These are phyloP conservation scores for Mesoclemmys tuberculata DNA, from an alignment of 2,113 vertebrate genomes.

Conservation along the genomic window DNA sequence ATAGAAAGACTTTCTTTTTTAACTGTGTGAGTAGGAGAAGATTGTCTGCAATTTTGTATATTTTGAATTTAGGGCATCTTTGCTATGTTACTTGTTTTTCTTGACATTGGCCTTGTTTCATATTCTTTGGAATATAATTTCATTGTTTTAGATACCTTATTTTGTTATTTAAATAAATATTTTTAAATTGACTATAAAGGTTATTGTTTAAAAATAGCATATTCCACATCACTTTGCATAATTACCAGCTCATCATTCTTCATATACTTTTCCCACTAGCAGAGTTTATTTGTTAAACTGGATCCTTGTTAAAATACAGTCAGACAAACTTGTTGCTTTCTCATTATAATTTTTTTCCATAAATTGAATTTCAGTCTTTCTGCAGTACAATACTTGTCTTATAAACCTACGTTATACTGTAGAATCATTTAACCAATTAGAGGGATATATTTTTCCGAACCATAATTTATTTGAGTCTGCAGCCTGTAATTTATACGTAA, in stretches of 20 bases:
- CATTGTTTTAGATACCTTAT: background rate
- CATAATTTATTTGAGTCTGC: constrained; percentile 28
- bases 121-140: background rate
- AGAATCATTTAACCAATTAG: constrained; percentile 51
- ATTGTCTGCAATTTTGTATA: background rate
- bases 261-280: background rate
- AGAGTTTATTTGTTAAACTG: background rate
- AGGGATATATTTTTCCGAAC: constrained; percentile 11
- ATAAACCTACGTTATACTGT: background rate
- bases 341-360: constrained; percentile 24
- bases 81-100: background rate
- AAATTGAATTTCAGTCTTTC: constrained; percentile 2
- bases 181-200: background rate
- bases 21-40: background rate
- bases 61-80: background rate
- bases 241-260: background rate
- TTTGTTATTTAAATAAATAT: background rate
- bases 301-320: background rate
- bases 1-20: background rate
- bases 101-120: background rate
- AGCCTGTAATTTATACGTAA: constrained; percentile 36
- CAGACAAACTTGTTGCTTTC: background rate
- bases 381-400: background rate
- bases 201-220: background rate
- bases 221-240: background rate